phyloP scores from a whole-genome alignment of 2,888 invertebrate species.

The Hylaea fasciaria region DNA sequence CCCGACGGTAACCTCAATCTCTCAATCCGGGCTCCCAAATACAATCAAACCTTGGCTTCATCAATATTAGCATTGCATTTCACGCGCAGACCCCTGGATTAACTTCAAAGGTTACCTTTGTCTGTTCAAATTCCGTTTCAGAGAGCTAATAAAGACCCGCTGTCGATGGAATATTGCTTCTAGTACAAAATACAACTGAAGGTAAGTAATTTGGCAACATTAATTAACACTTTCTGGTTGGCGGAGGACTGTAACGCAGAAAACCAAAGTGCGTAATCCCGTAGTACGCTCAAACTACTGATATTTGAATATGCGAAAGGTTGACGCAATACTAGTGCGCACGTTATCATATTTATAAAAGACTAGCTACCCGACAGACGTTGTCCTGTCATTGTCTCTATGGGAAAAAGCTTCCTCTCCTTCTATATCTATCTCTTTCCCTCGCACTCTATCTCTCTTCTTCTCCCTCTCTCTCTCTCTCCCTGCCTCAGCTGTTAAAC shows the following conservation, averaged over 20 bases:
- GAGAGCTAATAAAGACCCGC: conserved; percentile 11
- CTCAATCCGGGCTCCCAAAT: neutral
- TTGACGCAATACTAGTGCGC: too few species aligned
- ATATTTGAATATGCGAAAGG: too few species aligned
- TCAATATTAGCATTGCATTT: conserved; percentile 6
- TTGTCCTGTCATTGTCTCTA: too few species aligned
- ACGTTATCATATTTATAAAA: too few species aligned
- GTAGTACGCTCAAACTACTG: too few species aligned
- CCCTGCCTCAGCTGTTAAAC: too few species aligned
- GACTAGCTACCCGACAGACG: too few species aligned
- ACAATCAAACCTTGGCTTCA: conserved; percentile 1
- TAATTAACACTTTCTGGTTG: conserved; percentile 16
- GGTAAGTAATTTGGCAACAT: conserved; percentile 17
- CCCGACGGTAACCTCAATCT: too few species aligned
- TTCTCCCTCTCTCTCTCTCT: too few species aligned
- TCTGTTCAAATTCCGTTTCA: conserved; percentile 7
- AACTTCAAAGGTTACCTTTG: conserved; percentile 23
- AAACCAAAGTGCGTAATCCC: neutral
- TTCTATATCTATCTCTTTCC: too few species aligned
- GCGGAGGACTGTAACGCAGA: neutral
- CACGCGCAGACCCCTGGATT: conserved; percentile 10
- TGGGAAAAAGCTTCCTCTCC: too few species aligned
- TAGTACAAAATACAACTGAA: conserved; percentile 18
- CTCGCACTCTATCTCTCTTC: too few species aligned
- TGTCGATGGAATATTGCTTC: conserved; percentile 11